Evolutionary conservation across 2,888 invertebrate genomes (phyloP), one percentile per base, ranked within the genome.

Genomic region (Diarsia mendica): DNA sequence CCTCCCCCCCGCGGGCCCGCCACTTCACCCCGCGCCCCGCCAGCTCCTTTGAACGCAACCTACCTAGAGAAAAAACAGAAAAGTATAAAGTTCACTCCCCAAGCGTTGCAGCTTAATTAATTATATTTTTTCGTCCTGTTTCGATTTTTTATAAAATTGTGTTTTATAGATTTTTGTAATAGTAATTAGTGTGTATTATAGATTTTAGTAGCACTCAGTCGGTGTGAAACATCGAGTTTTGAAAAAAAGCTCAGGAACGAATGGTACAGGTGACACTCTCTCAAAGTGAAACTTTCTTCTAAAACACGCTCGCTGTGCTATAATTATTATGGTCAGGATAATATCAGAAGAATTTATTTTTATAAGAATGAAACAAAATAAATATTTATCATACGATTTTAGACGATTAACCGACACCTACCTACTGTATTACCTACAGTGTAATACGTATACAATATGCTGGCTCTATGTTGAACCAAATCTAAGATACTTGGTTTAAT

Each of bases 61-160:
- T 96, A 96, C 96, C 95, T 96, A 96, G 93, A 96, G 95, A 96
- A 96, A 96, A 96, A 96, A 96, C 96, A 96, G 96, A 96, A 88
- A 96, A 96, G 96, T 96, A 96, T 95, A 94, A 96, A 96, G 95
- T 94, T 94, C 90, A 93, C 83, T 88, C 85, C 89, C 92, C 90
- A 89, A 94, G 90, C 88, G 92, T 93, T 96, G 95, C 91, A 96
- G 90, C 95, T 95, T 95, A 96, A 96, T 96, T 96, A 95, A 93
- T 93, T 84, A 88, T 71, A 82, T 58, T 53, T 72, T 69, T 70
- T 72, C 39, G 13, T 44, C 28, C 20, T 46, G 20, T 46, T 51
- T 67, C 68, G 44, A 15, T 76, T 83, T 72, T 65, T 78, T 58
- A 69, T 79, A 48, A 49, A 20, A 51, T 3, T 51, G 5, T 23